Evolutionary conservation across 1,140 invertebrate genomes (phyloP).

Genomic region (Pogonomyrmex californicus): DNA sequence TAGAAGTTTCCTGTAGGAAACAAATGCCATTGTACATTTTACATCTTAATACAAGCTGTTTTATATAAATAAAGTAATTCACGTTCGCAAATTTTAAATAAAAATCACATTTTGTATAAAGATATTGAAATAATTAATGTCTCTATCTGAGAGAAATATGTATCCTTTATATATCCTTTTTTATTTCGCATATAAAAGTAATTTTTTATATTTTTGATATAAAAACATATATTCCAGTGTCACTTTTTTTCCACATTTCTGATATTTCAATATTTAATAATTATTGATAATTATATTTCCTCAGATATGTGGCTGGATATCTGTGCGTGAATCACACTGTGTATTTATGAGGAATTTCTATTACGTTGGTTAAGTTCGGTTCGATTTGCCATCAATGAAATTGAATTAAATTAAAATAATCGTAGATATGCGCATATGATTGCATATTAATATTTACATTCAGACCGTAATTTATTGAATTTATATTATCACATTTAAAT

Average conservation of each 20-base stretch:
- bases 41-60: not conserved
- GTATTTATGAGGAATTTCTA: slow-evolving; percentile 44
- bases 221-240: not conserved
- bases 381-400: slow-evolving; percentile 37
- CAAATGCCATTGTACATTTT: not conserved
- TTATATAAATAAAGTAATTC: slow-evolving; percentile 13
- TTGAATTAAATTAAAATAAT: slow-evolving; percentile 61
- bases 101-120: not conserved
- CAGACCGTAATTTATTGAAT: slow-evolving; percentile 39
- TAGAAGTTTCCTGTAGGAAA: slow-evolving; percentile 10
- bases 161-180: no score
- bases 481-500: slow-evolving; percentile 35
- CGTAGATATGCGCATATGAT: slow-evolving; percentile 27
- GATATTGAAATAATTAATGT: not conserved
- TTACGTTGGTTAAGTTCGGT: not conserved
- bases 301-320: slow-evolving; percentile 11
- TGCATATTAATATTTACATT: slow-evolving; percentile 50
- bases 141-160: not conserved
- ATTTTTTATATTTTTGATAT: no score
- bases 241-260: slow-evolving; percentile 6
- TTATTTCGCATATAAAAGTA: no score
- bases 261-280: slow-evolving; percentile 33
- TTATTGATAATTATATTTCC: slow-evolving; percentile 48
- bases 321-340: slow-evolving; percentile 17
- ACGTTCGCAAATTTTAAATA: not conserved